A percentile compares a stretch with the other conserved stretches of the same genome.
Evolutionary conservation across 2,888 invertebrate species (phyloP).

Genomic region (Cabera pusaria): DNA sequence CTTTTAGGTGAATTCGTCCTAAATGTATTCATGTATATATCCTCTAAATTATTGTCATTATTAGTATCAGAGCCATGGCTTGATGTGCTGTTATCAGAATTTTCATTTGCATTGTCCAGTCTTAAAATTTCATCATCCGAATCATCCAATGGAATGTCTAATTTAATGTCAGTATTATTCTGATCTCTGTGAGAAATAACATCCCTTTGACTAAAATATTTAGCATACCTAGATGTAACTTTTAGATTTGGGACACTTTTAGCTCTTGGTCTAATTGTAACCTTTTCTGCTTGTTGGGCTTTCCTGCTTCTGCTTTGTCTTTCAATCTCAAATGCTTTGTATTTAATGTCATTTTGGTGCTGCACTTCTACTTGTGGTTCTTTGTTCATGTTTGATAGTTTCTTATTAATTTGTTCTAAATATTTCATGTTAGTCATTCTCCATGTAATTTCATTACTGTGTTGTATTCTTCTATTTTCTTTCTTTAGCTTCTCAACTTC

Average conservation of each 20-base stretch:
- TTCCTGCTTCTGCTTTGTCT: slow-evolving; percentile 60
- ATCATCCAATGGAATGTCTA: slow-evolving; percentile 28
- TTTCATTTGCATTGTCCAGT: slow-evolving; percentile 31
- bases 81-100: slow-evolving; percentile 40
- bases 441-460: slow-evolving; percentile 81
- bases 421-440: slow-evolving; percentile 87
- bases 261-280: slow-evolving; percentile 55
- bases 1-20: slow-evolving; percentile 52
- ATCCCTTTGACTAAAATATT: slow-evolving; percentile 77
- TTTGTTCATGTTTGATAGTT: slow-evolving; percentile 59
- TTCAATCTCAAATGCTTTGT: slow-evolving; percentile 71
- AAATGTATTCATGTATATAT: slow-evolving; percentile 67
- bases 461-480: slow-evolving; percentile 85
- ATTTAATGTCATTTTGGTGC: slow-evolving; percentile 57
- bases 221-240: slow-evolving; percentile 75
- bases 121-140: slow-evolving; percentile 36
- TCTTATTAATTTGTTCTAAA: slow-evolving; percentile 89
- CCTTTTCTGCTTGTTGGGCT: slow-evolving; percentile 38
- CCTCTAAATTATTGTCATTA: slow-evolving; percentile 65
- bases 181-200: slow-evolving; percentile 57
- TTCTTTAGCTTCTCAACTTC: slow-evolving; percentile 87
- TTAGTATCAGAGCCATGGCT: slow-evolving; percentile 44
- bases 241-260: slow-evolving; percentile 80
- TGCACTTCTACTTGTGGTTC: slow-evolving; percentile 53
- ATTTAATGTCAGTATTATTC: slow-evolving; percentile 38